Evolutionary conservation across 2,113 vertebrate genomes (phyloP).

Genomic region (Parotia lawesii): DNA sequence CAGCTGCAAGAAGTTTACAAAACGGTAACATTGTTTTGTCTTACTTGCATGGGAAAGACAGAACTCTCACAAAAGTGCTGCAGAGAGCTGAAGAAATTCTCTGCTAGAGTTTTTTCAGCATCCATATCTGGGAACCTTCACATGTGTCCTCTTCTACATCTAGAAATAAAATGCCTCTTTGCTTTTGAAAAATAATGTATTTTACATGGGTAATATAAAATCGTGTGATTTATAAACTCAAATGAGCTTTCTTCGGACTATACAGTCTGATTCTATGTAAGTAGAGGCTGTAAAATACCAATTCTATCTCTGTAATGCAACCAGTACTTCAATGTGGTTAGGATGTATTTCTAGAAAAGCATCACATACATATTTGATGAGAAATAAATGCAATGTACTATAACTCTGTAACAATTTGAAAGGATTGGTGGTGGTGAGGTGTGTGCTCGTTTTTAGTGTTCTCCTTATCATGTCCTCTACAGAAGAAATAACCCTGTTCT

Average conservation of each 20-base stretch:
- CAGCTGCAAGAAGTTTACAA: too few relatives aligned
- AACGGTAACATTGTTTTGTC: too few relatives aligned
- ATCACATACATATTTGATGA: background rate
- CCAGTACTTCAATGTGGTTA: background rate
- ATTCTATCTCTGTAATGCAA: background rate
- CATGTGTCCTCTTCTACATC: background rate
- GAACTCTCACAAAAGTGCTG: too few relatives aligned
- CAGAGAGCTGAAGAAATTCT: too few relatives aligned
- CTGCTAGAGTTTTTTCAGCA: too few relatives aligned
- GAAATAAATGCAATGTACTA: background rate
- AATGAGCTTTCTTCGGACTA: background rate
- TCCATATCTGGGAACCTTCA: background rate
- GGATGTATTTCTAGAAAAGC: background rate
- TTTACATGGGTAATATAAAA: background rate
- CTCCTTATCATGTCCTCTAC: background rate
- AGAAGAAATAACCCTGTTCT: background rate
- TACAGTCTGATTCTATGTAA: background rate
- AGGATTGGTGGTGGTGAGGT: fast-evolving
- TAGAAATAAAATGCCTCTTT: background rate
- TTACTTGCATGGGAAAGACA: too few relatives aligned
- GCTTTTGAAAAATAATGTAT: background rate
- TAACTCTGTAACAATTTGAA: background rate
- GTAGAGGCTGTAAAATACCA: background rate
- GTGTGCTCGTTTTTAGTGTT: background rate
- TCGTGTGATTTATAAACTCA: background rate